Base-by-base conservation (phyloP, 2,113 vertebrate species). In the Laticauda colubrina region DNA sequence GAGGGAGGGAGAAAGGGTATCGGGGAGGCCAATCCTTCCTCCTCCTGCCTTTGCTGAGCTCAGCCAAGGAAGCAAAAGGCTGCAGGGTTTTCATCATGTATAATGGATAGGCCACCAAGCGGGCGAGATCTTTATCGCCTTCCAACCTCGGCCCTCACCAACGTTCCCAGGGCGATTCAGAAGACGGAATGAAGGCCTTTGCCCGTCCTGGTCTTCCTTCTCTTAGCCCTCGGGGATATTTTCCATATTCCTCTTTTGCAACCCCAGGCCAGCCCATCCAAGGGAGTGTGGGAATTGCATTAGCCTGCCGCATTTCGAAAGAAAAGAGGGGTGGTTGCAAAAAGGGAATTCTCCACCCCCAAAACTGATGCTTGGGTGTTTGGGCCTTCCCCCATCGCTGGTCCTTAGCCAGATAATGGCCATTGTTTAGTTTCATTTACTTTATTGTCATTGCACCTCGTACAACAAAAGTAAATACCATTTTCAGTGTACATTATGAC, bases 51-150 rank as follows among this genome's bases (percentile, higher is more conserved):
- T 12, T 92, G 94, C 95, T 94, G 92, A 90, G 3, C 5, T 18
- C 48, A 81, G 14, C 91, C 95, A 94, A 89, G 54, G 81, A 51
- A 51, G 48, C 48, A 92, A 93, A 93, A 34, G 54, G 75, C 92
- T 45, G 45, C 55, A 64, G 91, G 81, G 92, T 51, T 91, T 94
- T 92, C 96, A n/a, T 10, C 91, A 94, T 92, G 95, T 94, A 6
- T 8, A 91, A 95, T 92, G 95, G 93, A 8, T 20, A 34, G 92
- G 45, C 88, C 96, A 34, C 94, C 75, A 23, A 94, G 93, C 92
- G 93, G 94, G 88, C 92, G 92, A 93, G 96, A 95, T 96, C 92
- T 93, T 93, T 95, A 95, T 96, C 95, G 4, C 88, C 93, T 94
- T 48, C 90, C 89, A 94, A 93, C 94, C 48, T 95, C 86, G 39